Evolutionary conservation across 2,888 invertebrate genomes (phyloP), one percentile per base, ranked within the genome.

Genomic region (Athalia rosae): DNA sequence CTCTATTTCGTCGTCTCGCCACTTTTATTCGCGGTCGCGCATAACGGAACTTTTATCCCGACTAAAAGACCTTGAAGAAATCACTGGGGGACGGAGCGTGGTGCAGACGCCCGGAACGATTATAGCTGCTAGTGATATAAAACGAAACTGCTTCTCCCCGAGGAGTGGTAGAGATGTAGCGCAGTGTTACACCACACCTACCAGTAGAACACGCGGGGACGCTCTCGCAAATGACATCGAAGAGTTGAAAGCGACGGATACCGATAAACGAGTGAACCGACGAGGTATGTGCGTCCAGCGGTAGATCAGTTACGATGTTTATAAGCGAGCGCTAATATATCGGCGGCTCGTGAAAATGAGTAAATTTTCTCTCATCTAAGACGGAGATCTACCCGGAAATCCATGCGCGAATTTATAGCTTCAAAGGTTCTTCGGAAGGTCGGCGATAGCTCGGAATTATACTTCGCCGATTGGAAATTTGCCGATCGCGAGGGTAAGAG

Each of bases 131-230:
- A 80, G 77, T 80, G 85, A 81, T 85, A 86, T 86, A 86, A 86
- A 86, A 86, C 83, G 81, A 84, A 86, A 86, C 85, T 84, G 83
- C 85, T 86, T 84, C 84, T 85, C 84, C 66, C 66, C 28, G 9
- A 66, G 82, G 79, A 77, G 78, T 80, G 80, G 81, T 78, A 82
- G 85, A 86, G 28, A 28, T 28, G 28, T 28, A 28, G 28, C 28
- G 28, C 2, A 28, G 28, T 28, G 28, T 28, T 28, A 28, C 0
- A 28, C 28, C 28, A 28, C 28, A 28, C 2, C 28, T 2, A 2
- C 28, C 28, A 28, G 28, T 28, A 2, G 28, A 28, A 28, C n/a
- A n/a, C n/a, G 81, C 83, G 66, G 85, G 82, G 86, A 86, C 86
- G 85, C 84, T 86, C 86, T 85, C 82, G 84, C 83, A 83, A 81